A percentile compares a stretch with the other conserved stretches of the same genome.
Evolutionary conservation across 2,113 vertebrate species (phyloP).

Genomic region (Uria aalge): DNA sequence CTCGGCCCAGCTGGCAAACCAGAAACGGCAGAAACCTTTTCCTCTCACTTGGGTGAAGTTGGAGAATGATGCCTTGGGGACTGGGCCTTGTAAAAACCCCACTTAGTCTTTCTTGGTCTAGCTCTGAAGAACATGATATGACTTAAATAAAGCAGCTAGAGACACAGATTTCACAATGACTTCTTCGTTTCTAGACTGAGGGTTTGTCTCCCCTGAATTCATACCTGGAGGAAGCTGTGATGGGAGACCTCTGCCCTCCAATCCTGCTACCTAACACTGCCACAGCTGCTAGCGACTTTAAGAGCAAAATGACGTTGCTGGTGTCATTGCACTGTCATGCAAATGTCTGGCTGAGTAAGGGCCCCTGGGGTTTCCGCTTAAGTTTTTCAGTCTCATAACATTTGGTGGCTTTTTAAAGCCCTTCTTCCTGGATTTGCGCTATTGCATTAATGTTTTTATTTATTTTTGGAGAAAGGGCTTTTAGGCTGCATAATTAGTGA

Average conservation of each 20-base stretch:
- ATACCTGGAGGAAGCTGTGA: neutral
- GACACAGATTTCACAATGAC: neutral
- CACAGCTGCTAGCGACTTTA: neutral
- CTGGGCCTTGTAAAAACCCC: neutral
- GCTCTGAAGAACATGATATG: neutral
- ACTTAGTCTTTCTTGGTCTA: neutral
- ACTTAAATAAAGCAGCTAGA: neutral
- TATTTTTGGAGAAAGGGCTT: conserved; percentile 26
- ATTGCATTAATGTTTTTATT: conserved; percentile 11
- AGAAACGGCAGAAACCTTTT: neutral
- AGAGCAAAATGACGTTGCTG: neutral
- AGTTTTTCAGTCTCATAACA: neutral
- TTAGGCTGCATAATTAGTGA: conserved; percentile 15
- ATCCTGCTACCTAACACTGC: neutral
- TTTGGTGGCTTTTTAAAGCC: neutral
- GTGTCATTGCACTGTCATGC: neutral
- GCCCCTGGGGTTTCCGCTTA: neutral
- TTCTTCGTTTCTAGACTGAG: neutral
- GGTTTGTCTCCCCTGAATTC: neutral
- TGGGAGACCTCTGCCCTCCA: neutral
- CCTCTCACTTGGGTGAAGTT: neutral
- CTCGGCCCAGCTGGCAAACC: neutral
- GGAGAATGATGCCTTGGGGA: neutral
- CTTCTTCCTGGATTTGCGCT: conserved; percentile 19
- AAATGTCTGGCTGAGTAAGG: neutral